Evolutionary conservation across 2,113 vertebrate species (phyloP).

Genomic region (Phocoena phocoena): DNA sequence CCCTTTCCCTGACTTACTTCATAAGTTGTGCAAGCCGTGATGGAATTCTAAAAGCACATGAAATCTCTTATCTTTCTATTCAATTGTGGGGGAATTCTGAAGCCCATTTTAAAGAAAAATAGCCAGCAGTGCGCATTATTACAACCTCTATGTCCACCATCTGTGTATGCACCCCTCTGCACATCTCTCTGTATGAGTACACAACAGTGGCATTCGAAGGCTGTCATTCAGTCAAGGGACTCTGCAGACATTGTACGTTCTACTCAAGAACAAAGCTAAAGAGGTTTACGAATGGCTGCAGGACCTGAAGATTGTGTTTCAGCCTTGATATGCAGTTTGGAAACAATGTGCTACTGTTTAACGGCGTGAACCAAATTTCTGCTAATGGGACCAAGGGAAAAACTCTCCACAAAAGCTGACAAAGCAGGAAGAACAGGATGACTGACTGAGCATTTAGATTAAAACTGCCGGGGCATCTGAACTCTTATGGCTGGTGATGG

Average conservation of each 20-base stretch:
- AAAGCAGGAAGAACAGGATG: constrained; percentile 82
- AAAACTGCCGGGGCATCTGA: constrained; percentile 71
- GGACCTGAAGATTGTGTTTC: constrained; percentile 68
- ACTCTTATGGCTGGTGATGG: constrained; percentile 58
- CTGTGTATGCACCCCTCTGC: constrained; percentile 65
- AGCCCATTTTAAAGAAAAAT: not conserved
- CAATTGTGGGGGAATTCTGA: not conserved
- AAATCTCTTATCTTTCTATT: not conserved
- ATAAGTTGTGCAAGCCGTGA: not conserved
- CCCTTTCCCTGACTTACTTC: not conserved
- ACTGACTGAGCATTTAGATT: constrained; percentile 79
- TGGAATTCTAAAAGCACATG: not conserved
- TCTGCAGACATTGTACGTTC: constrained; percentile 73
- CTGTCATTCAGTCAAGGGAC: constrained; percentile 72
- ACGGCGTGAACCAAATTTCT: constrained; percentile 67
- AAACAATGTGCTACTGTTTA: constrained; percentile 57
- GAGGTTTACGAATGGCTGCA: constrained; percentile 63
- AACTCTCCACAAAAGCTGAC: constrained; percentile 82
- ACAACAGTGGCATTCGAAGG: constrained; percentile 69
- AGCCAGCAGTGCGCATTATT: constrained; percentile 77
- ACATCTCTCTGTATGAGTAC: constrained; percentile 66
- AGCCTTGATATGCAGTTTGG: constrained; percentile 61
- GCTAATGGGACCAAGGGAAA: constrained; percentile 72
- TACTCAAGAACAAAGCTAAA: constrained; percentile 58
- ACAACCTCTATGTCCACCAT: constrained; percentile 74